A percentile compares a stretch with the other conserved stretches of the same genome.
Conservation (phyloP, 2,797 vertebrate genomes). For the Lepus oiostolus region DNA sequence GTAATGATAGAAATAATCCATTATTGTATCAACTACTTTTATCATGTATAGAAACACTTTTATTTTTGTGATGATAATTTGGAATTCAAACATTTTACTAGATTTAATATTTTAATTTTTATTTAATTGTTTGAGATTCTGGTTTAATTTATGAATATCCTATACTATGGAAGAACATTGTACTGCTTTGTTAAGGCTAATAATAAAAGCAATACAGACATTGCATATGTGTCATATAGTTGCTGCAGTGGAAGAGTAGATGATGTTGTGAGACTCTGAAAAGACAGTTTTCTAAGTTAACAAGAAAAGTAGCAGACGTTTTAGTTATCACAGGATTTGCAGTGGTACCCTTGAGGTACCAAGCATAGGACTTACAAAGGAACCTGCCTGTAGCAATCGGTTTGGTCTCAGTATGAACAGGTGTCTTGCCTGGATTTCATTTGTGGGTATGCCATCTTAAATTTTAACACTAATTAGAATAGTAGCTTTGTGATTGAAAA, state of each 20-base stretch:
- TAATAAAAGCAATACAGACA: neutral
- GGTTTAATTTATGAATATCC: neutral
- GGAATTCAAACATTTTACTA: neutral
- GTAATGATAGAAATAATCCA: neutral
- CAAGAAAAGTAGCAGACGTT: neutral
- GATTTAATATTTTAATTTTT: constrained; percentile 26
- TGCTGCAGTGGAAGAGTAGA: neutral
- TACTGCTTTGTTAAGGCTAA: neutral
- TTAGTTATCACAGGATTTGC: neutral
- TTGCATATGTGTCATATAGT: neutral
- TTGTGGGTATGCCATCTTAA: neutral
- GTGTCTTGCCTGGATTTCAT: neutral
- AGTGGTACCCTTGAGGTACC: neutral
- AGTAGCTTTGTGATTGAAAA: neutral
- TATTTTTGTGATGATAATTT: constrained; percentile 41
- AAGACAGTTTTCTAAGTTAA: neutral
- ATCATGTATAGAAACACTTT: neutral
- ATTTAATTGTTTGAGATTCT: neutral
- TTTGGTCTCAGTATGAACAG: neutral
- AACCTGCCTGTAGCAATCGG: neutral
- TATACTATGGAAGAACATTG: neutral
- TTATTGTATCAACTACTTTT: constrained; percentile 17
- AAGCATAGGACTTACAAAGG: neutral
- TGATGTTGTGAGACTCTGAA: neutral
- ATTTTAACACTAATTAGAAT: neutral